phyloP scores from a whole-genome alignment of 1,140 invertebrate species.

The Drosophila arawakana region DNA sequence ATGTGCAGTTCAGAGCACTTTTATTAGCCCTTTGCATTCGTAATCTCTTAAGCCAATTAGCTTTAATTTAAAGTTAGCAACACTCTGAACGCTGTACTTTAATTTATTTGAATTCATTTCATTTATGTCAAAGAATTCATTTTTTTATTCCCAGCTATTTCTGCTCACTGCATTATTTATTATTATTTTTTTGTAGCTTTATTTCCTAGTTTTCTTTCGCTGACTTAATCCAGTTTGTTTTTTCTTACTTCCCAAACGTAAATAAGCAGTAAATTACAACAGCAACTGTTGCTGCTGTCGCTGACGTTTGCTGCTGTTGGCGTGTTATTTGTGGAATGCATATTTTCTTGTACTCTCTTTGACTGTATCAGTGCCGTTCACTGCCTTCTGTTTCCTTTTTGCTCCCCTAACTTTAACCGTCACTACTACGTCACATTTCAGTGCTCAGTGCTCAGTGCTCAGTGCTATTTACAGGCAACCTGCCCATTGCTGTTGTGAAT shows the following conservation, averaged over 20 bases:
- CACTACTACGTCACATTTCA: not conserved
- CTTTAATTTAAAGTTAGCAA: conserved; percentile 48
- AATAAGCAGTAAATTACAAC: conserved; percentile 79
- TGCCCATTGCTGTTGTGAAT: conserved; percentile 6
- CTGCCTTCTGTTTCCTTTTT: conserved; percentile 35
- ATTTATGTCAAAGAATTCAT: conserved; percentile 77
- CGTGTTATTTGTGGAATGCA: conserved; percentile 50
- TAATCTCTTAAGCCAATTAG: not conserved
- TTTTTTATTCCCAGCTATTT: conserved; percentile 44
- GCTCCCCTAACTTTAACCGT: conserved; percentile 5
- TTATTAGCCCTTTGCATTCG: too few species aligned
- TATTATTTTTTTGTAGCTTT: conserved; percentile 39
- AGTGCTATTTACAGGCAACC: conserved; percentile 26
- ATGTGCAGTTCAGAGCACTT: too few species aligned
- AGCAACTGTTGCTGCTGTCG: conserved; percentile 34
- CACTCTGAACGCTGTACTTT: conserved; percentile 21
- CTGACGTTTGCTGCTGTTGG: conserved; percentile 20
- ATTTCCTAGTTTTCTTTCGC: conserved; percentile 35
- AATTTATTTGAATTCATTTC: conserved; percentile 57
- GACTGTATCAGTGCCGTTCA: conserved; percentile 33
- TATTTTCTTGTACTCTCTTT: conserved; percentile 53
- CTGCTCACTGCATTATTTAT: conserved; percentile 60
- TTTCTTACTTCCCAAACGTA: conserved; percentile 68
- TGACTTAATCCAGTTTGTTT: conserved; percentile 73
- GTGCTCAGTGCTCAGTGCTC: not conserved